Conservation (phyloP, 2,113 vertebrate species). For the Burhinus oedicnemus region DNA sequence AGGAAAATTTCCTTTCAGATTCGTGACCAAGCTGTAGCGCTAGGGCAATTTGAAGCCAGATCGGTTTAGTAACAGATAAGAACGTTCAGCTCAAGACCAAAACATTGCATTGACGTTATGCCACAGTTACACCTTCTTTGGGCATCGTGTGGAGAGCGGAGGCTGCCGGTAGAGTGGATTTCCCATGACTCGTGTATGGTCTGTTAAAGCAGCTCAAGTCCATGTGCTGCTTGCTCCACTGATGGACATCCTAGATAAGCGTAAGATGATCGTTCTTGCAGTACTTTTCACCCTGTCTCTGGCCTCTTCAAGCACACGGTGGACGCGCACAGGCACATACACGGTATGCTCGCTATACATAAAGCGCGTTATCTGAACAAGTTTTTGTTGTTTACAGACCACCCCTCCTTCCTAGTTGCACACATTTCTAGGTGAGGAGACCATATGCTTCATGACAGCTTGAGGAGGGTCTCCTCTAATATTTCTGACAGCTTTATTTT, state of each 20-base stretch:
- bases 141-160: rapidly evolving
- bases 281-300: not conserved
- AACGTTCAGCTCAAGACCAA: not conserved
- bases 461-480: constrained; percentile 23
- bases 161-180: not conserved
- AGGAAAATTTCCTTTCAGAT: not conserved
- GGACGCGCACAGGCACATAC: not conserved
- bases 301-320: not conserved
- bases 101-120: rapidly evolving
- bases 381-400: not conserved
- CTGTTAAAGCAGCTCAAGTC: not conserved
- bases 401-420: not conserved
- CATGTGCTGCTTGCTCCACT: not conserved
- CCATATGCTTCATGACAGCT: not conserved
- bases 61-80: not conserved
- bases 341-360: rapidly evolving
- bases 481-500: constrained; percentile 48
- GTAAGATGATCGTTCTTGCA: not conserved
- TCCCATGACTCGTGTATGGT: rapidly evolving
- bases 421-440: not conserved
- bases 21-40: not conserved
- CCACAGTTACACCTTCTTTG: not conserved
- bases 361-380: not conserved
- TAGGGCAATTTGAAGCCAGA: not conserved
- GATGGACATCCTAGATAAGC: not conserved